phyloP scores from a whole-genome alignment of 1,140 invertebrate species.

The Heliconius congener region DNA sequence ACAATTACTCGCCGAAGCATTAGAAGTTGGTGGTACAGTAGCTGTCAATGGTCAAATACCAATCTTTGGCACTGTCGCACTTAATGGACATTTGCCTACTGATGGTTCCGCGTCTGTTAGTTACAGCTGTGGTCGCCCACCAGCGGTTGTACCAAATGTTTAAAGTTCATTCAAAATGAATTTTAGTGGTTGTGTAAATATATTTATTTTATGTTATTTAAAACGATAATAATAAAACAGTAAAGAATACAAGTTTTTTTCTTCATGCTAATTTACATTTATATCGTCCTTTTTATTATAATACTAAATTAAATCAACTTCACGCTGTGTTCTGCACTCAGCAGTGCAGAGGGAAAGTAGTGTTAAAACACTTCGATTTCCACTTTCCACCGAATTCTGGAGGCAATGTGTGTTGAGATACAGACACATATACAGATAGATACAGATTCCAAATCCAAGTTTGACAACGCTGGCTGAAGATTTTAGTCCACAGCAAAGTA shows the following conservation, averaged over 20 bases:
- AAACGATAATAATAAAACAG: background rate
- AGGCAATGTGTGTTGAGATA: no score
- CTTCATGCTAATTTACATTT: no score
- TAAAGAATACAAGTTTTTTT: background rate
- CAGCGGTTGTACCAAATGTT: background rate
- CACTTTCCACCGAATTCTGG: no score
- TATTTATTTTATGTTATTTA: conserved; percentile 17
- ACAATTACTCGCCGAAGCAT: conserved; percentile 55
- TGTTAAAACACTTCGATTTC: no score
- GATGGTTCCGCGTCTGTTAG: conserved; percentile 55
- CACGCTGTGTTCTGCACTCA: no score
- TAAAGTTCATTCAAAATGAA: background rate
- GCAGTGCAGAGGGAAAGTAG: no score
- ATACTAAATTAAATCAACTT: no score
- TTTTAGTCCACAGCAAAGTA: no score
- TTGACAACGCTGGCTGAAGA: no score
- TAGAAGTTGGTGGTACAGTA: conserved; percentile 61
- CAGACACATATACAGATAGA: no score
- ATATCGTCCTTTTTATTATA: no score
- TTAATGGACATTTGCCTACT: conserved; percentile 59
- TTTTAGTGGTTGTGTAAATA: background rate
- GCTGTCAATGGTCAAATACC: conserved; percentile 59
- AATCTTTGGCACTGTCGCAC: conserved; percentile 54
- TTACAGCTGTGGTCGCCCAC: conserved; percentile 50
- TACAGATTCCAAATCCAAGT: no score